Conservation (phyloP, 2,113 vertebrate genomes). For the Clarias macrocephalus region DNA sequence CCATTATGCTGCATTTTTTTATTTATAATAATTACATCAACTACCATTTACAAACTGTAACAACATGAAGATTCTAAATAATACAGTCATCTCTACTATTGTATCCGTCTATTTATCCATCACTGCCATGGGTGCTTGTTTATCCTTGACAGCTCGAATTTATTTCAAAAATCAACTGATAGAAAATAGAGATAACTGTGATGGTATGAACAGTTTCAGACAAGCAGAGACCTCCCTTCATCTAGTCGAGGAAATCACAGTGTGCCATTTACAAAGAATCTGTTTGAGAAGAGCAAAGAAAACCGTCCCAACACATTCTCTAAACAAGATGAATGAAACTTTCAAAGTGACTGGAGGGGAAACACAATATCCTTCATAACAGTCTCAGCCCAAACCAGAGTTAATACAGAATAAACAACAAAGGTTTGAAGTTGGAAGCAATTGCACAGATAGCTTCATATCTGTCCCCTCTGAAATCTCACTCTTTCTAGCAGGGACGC, state of each 20-base stretch:
- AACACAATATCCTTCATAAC: slow-evolving; percentile 25
- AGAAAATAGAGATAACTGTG: not conserved
- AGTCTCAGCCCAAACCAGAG: not conserved
- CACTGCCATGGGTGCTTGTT: not conserved
- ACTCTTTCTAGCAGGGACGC: slow-evolving; percentile 5
- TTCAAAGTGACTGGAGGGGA: slow-evolving; percentile 40
- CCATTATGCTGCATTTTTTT: no score
- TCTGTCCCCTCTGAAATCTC: slow-evolving; percentile 29
- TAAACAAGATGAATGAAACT: slow-evolving; percentile 47
- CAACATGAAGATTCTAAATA: not conserved
- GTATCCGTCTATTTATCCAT: not conserved
- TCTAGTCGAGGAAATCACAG: not conserved
- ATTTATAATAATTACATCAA: no score
- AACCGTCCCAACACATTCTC: not conserved
- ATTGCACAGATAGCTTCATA: slow-evolving; percentile 35
- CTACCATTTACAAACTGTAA: no score
- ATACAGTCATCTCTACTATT: not conserved
- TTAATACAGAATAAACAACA: slow-evolving; percentile 37
- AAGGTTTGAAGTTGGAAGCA: slow-evolving; percentile 23
- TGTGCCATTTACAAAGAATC: slow-evolving; percentile 1
- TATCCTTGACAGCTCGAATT: not conserved
- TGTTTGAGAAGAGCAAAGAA: slow-evolving; percentile 9
- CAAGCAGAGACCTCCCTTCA: not conserved
- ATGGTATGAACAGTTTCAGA: slow-evolving; percentile 19
- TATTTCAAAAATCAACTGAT: not conserved